Percentiles rank a stretch among this genome's conserved stretches.
These are phyloP conservation scores for Nannospalax galili DNA, from an alignment of 2,113 vertebrate genomes.

Conservation along the genomic window DNA sequence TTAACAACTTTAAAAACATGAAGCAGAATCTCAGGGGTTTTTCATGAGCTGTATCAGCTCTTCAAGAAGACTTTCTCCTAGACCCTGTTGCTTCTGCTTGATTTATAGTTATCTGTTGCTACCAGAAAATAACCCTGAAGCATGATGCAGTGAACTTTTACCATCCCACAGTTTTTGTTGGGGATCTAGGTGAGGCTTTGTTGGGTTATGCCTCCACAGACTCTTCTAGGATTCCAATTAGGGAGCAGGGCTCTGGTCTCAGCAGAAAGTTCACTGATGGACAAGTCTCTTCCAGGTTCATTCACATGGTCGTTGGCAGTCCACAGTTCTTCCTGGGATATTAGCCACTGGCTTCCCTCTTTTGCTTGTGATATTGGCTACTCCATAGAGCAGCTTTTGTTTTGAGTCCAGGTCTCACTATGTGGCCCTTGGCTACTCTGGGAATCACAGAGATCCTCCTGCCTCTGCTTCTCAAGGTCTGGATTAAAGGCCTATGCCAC, in stretches of 20 bases:
- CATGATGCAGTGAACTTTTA: not conserved
- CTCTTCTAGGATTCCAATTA: not conserved
- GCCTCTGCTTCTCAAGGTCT: not conserved
- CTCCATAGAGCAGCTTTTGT: not conserved
- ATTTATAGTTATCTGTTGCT: not conserved
- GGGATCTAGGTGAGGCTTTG: not conserved
- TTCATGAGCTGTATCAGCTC: not conserved
- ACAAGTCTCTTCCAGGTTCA: not conserved
- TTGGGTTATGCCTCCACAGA: not conserved
- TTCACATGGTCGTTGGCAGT: fast-evolving
- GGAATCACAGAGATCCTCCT: not conserved
- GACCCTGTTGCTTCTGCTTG: not conserved
- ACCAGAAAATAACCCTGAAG: not conserved
- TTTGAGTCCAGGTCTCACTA: not conserved
- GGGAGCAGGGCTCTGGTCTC: not conserved
- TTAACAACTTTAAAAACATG: conserved; percentile 28
- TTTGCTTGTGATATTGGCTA: not conserved
- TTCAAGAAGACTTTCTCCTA: not conserved
- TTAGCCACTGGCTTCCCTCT: not conserved
- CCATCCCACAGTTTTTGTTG: not conserved
- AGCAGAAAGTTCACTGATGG: not conserved
- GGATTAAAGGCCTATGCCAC: not conserved
- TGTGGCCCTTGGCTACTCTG: not conserved
- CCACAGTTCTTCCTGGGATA: not conserved
- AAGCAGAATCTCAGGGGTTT: not conserved